phyloP scores from a whole-genome alignment of 2,113 vertebrate genomes.

The Vidua chalybeata region DNA sequence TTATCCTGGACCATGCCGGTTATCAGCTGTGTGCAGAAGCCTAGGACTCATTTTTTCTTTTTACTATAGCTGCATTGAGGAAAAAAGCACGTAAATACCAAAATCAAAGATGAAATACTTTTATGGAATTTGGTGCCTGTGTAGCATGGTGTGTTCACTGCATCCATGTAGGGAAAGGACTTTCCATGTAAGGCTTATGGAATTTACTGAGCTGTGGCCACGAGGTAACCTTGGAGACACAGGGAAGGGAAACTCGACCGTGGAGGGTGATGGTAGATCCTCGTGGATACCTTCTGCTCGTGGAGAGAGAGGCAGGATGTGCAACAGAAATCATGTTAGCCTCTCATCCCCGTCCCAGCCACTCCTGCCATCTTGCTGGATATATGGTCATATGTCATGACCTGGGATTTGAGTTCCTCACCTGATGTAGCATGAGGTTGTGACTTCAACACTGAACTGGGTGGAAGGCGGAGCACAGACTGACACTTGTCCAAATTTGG shows the following conservation, averaged over 20 bases:
- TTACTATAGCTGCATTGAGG: not conserved
- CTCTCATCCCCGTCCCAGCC: fast-evolving
- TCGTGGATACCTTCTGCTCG: not conserved
- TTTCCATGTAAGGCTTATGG: fast-evolving
- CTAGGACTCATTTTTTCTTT: not conserved
- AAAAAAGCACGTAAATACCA: not conserved
- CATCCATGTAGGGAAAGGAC: not conserved
- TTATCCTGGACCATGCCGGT: not conserved
- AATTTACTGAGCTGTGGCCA: not conserved
- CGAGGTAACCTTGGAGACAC: not conserved
- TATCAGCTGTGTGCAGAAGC: not conserved
- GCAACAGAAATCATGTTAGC: not conserved
- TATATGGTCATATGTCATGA: not conserved
- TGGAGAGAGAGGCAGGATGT: not conserved
- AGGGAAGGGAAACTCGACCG: not conserved
- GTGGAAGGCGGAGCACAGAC: not conserved
- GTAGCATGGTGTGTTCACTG: not conserved
- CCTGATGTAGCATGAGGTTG: not conserved
- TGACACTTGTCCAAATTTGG: not conserved
- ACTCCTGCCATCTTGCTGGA: not conserved
- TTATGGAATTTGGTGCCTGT: not conserved
- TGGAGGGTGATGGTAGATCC: not conserved
- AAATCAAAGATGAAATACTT: not conserved
- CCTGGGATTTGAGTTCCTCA: not conserved
- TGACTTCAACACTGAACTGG: fast-evolving